These are phyloP conservation scores for Botia kubotai DNA, from an alignment of 2,797 vertebrate species.

Conservation along the genomic window DNA sequence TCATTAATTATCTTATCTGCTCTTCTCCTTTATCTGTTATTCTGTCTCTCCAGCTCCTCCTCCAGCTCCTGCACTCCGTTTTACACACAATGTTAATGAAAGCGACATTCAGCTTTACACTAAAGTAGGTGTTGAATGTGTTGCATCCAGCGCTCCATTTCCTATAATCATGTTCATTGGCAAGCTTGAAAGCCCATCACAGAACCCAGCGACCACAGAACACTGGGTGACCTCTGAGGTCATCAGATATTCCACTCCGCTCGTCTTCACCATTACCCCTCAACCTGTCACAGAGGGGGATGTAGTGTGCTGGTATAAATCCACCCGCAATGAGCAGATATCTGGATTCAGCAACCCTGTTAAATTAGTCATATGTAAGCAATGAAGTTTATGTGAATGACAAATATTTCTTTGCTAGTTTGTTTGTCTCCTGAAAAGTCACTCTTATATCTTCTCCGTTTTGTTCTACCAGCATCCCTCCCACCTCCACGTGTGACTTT, in stretches of 20 bases:
- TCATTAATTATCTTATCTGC: no score
- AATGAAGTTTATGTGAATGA: background rate
- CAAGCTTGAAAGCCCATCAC: background rate
- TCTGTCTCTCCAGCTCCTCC: slow-evolving; percentile 27
- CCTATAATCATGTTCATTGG: slow-evolving; percentile 33
- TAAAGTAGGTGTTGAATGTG: background rate
- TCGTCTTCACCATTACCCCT: background rate
- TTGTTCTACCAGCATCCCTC: slow-evolving; percentile 41
- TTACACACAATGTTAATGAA: background rate
- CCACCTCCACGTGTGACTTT: slow-evolving; percentile 5
- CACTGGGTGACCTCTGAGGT: background rate
- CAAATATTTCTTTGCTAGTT: background rate
- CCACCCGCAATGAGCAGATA: background rate
- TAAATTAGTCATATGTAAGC: slow-evolving; percentile 57
- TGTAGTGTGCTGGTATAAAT: slow-evolving; percentile 61
- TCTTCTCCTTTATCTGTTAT: background rate
- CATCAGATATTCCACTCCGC: fast-evolving
- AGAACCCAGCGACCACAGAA: slow-evolving; percentile 1
- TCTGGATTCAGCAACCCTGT: slow-evolving; percentile 51
- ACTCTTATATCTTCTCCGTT: background rate
- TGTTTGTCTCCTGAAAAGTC: background rate
- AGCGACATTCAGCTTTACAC: slow-evolving; percentile 33
- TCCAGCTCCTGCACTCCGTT: slow-evolving; percentile 36
- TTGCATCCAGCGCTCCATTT: background rate
- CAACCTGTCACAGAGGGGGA: slow-evolving; percentile 9